Conservation (phyloP, 2,888 invertebrate genomes). For the Zhengitettix transpicula region DNA sequence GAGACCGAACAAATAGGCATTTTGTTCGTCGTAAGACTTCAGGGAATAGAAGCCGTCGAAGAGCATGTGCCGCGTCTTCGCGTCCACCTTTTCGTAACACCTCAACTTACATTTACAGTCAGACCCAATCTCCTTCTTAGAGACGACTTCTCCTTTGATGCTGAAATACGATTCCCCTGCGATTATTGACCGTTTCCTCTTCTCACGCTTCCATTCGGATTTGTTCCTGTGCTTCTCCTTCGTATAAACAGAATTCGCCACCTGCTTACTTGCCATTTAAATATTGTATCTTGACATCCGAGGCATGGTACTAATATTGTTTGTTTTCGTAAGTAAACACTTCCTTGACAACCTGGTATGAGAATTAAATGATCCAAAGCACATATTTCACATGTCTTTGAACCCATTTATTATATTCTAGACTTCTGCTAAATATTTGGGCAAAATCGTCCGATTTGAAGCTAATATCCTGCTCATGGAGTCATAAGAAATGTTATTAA, state of each 20-base stretch:
- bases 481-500: no score
- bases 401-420: no score
- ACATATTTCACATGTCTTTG: no score
- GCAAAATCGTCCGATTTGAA: no score
- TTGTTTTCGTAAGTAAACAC: neutral
- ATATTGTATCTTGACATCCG: neutral
- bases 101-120: conserved; percentile 36
- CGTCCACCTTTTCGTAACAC: conserved; percentile 35
- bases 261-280: conserved; percentile 1
- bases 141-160: conserved; percentile 37
- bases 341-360: conserved; percentile 9
- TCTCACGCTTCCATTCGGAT: conserved; percentile 40
- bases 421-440: no score
- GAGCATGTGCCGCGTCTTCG: conserved; percentile 32
- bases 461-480: no score
- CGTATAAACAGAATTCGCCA: conserved; percentile 9
- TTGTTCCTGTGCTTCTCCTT: conserved; percentile 18
- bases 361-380: neutral
- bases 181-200: conserved; percentile 36
- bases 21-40: conserved; percentile 40
- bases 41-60: conserved; percentile 38
- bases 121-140: conserved; percentile 35
- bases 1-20: conserved; percentile 38
- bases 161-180: conserved; percentile 38
- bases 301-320: neutral